These are phyloP conservation scores for Apogon hyalosoma DNA, from an alignment of 2,797 vertebrate species.

Conservation along the genomic window DNA sequence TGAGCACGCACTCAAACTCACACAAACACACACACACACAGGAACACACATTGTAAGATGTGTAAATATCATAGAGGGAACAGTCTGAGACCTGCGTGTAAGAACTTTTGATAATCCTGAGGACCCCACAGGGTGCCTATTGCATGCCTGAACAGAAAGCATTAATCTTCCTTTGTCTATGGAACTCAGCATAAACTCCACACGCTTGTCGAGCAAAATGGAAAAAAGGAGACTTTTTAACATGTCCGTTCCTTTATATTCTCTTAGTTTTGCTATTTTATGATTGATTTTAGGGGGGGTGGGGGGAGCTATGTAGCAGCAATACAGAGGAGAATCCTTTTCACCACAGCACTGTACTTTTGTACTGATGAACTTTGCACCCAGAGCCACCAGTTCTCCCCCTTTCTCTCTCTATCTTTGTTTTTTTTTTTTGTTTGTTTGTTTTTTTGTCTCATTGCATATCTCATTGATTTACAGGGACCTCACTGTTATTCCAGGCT, in stretches of 20 bases:
- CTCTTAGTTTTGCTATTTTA: conserved; percentile 64
- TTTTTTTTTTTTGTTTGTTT: background rate
- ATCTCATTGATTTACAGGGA: conserved; percentile 71
- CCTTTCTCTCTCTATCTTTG: conserved; percentile 59
- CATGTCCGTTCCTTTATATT: conserved; percentile 67
- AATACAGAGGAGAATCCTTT: conserved; percentile 86
- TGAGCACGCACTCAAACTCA: conserved; percentile 53
- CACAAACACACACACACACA: conserved; percentile 51
- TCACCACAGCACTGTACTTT: conserved; percentile 88
- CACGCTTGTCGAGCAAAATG: conserved; percentile 75
- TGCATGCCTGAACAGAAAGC: conserved; percentile 91
- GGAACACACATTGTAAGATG: conserved; percentile 84
- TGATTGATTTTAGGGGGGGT: conserved; percentile 73
- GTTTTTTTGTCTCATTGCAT: conserved; percentile 53
- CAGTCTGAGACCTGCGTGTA: conserved; percentile 82
- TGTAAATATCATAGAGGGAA: conserved; percentile 86
- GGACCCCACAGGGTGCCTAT: conserved; percentile 92
- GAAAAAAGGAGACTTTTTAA: conserved; percentile 72
- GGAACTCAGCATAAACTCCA: conserved; percentile 79
- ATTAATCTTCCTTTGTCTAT: conserved; percentile 87
- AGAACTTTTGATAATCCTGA: conserved; percentile 88
- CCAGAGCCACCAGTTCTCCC: conserved; percentile 84
- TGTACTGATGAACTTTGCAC: conserved; percentile 86
- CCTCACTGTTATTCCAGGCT: conserved; percentile 70
- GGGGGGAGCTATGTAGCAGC: conserved; percentile 86